Percentiles rank a stretch among this genome's conserved stretches.
These are phyloP conservation scores for Delia radicum DNA, from an alignment of 1,140 invertebrate genomes.

Conservation along the genomic window DNA sequence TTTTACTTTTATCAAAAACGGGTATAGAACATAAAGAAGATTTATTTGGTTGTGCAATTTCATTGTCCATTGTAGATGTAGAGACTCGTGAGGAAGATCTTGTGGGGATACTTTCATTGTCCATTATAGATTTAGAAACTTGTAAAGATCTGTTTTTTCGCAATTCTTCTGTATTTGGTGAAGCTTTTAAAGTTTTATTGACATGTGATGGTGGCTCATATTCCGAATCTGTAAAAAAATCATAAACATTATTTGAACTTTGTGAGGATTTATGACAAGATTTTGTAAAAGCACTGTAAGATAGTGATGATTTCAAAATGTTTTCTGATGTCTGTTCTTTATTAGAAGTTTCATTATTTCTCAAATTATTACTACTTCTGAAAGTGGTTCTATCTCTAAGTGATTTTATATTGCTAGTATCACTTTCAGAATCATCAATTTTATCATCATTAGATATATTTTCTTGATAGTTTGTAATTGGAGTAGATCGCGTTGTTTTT, in stretches of 20 bases:
- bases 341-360: background rate
- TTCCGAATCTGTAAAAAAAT: background rate
- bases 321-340: background rate
- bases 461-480: background rate
- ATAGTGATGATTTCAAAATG: background rate
- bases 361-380: background rate
- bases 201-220: too few species aligned
- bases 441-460: background rate
- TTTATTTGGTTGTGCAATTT: background rate
- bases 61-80: too few species aligned
- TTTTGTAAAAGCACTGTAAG: background rate
- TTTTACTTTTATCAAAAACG: background rate
- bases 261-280: background rate
- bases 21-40: background rate
- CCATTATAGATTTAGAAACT: too few species aligned
- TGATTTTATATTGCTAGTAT: background rate
- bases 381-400: background rate
- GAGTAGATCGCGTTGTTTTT: background rate
- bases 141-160: too few species aligned
- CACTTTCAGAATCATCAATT: background rate
- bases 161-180: too few species aligned
- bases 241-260: background rate
- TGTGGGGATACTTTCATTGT: too few species aligned
- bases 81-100: background rate
- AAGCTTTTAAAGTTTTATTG: background rate